phyloP scores from a whole-genome alignment of 2,797 vertebrate genomes.

The Eulemur rubriventer region DNA sequence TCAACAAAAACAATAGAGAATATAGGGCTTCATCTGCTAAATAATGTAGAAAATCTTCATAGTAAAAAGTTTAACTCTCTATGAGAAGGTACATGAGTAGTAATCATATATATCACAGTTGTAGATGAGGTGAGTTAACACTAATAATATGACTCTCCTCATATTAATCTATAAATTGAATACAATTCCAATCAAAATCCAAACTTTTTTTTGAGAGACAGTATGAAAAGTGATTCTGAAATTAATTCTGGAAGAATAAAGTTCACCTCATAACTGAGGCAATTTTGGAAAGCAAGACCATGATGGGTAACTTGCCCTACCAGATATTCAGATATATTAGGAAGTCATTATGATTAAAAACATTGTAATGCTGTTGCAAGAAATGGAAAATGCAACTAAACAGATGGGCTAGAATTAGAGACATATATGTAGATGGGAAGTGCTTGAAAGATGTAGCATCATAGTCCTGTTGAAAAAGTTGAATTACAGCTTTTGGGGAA shows the following conservation, averaged over 20 bases:
- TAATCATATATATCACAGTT: not conserved
- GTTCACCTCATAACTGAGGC: not conserved
- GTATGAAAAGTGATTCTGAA: not conserved
- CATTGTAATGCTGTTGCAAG: not conserved
- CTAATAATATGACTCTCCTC: not conserved
- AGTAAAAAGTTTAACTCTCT: not conserved
- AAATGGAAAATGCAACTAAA: not conserved
- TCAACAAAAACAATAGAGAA: not conserved
- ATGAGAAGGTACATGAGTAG: not conserved
- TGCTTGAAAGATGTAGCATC: not conserved
- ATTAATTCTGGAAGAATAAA: not conserved
- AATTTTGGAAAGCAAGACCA: not conserved
- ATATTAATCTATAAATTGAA: not conserved
- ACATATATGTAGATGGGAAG: not conserved
- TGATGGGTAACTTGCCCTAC: not conserved
- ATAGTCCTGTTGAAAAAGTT: not conserved
- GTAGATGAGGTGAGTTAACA: not conserved
- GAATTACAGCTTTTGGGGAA: not conserved
- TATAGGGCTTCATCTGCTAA: not conserved
- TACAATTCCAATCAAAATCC: not conserved
- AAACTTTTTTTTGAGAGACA: not conserved
- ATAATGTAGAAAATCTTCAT: not conserved
- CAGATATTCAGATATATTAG: not conserved
- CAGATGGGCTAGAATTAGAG: not conserved
- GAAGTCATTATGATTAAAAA: not conserved